Conservation (phyloP, 2,797 vertebrate genomes). For the Kryptopterus vitreolus region DNA sequence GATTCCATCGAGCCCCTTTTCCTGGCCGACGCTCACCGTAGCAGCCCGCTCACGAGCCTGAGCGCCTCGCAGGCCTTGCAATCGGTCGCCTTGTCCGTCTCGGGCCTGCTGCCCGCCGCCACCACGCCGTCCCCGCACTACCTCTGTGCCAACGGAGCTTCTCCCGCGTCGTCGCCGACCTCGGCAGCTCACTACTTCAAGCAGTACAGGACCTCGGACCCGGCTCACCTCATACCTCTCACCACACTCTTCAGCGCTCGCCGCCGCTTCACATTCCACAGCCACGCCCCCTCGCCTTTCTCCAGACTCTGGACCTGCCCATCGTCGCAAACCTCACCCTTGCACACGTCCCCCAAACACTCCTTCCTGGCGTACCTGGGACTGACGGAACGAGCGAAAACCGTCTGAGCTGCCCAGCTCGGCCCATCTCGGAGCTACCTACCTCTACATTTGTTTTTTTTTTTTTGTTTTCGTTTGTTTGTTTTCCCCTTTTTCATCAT, state of each 20-base stretch:
- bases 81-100: conserved; percentile 91
- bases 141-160: conserved; percentile 76
- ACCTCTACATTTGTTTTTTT: conserved; percentile 46
- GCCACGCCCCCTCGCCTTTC: conserved; percentile 77
- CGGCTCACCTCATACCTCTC: conserved; percentile 95
- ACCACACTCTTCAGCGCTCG: conserved; percentile 92
- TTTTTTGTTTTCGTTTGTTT: conserved; percentile 42
- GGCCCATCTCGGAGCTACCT: conserved; percentile 31
- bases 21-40: conserved; percentile 73
- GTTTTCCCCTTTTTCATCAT: conserved; percentile 23
- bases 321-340: conserved; percentile 79
- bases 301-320: conserved; percentile 81
- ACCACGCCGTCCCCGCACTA: conserved; percentile 65
- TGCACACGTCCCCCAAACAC: conserved; percentile 91
- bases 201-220: conserved; percentile 92
- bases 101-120: conserved; percentile 70
- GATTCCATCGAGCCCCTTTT: conserved; percentile 58
- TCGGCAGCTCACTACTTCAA: conserved; percentile 81
- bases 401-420: conserved; percentile 78
- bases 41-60: conserved; percentile 89
- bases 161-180: conserved; percentile 77
- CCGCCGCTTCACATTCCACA: conserved; percentile 90
- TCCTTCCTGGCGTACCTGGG: conserved; percentile 98
- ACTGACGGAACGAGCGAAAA: conserved; percentile 92
- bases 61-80: conserved; percentile 95